Evolutionary conservation across 2,113 vertebrate species (phyloP).

Genomic region (Lasiurus cinereus): DNA sequence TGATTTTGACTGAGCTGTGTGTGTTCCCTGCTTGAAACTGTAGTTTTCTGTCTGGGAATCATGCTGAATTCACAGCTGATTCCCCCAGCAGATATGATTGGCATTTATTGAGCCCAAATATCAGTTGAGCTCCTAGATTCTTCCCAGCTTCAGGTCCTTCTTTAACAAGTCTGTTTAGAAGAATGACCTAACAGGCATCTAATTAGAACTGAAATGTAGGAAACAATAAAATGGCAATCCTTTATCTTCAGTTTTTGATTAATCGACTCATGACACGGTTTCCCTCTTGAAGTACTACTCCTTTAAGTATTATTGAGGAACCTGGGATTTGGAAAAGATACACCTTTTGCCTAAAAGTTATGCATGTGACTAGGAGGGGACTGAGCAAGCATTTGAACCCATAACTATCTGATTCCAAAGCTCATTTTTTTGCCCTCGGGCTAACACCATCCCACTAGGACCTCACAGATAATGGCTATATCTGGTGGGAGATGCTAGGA

Average conservation of each 20-base stretch:
- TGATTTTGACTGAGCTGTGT: neutral
- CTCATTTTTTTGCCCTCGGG: neutral
- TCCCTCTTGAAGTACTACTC: constrained; percentile 38
- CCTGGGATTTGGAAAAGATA: neutral
- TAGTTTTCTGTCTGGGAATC: neutral
- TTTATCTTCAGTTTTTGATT: constrained; percentile 48
- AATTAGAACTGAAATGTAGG: neutral
- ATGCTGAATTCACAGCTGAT: neutral
- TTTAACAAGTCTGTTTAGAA: neutral
- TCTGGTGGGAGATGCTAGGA: neutral
- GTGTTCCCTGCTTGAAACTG: neutral
- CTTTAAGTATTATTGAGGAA: constrained; percentile 51
- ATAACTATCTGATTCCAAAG: neutral
- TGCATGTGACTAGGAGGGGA: neutral
- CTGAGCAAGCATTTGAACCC: neutral
- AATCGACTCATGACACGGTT: constrained; percentile 43
- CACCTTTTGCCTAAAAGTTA: neutral
- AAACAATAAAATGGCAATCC: neutral
- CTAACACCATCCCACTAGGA: no score
- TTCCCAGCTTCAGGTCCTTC: neutral
- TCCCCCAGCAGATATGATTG: neutral
- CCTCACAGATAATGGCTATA: fast-evolving
- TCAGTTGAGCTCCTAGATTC: neutral
- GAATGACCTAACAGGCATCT: constrained; percentile 1
- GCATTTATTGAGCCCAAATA: neutral